These are phyloP conservation scores for Trichonephila clavipes DNA, from an alignment of 1,140 invertebrate species.

Conservation along the genomic window DNA sequence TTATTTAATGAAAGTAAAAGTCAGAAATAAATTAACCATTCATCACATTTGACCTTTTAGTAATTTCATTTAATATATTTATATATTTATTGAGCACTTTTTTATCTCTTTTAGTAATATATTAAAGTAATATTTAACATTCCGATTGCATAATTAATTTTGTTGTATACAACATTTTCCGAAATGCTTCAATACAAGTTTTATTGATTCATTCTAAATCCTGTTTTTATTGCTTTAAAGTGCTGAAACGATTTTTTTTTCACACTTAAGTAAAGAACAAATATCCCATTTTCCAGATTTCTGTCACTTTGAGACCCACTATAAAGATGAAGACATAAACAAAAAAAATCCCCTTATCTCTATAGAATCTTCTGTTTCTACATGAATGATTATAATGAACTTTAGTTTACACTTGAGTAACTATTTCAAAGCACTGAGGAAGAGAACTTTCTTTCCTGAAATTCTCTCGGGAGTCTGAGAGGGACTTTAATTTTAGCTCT, in stretches of 20 bases:
- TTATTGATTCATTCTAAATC: too few relatives aligned
- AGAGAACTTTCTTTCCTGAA: conserved; percentile 12
- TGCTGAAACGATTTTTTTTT: background rate
- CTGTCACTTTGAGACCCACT: background rate
- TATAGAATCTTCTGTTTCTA: conserved; percentile 41
- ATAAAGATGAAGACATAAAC: background rate
- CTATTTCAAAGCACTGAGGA: conserved; percentile 49
- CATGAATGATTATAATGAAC: conserved; percentile 17
- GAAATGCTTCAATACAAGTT: too few relatives aligned
- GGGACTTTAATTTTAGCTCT: conserved; percentile 32
- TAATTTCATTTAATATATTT: too few relatives aligned
- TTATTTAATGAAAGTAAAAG: too few relatives aligned
- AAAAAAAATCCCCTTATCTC: background rate
- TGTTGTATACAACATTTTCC: too few relatives aligned
- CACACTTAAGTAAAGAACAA: background rate
- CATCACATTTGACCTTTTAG: too few relatives aligned
- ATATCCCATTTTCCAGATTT: background rate
- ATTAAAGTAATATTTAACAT: too few relatives aligned
- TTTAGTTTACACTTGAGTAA: conserved; percentile 64
- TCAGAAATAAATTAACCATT: too few relatives aligned
- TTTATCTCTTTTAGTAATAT: too few relatives aligned
- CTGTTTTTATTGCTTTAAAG: too few relatives aligned
- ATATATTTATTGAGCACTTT: too few relatives aligned
- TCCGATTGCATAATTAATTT: too few relatives aligned
- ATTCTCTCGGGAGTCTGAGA: background rate